Evolutionary conservation across 2,888 invertebrate genomes (phyloP), one percentile per base, ranked within the genome.

Genomic region (Rhabditoides inermis): DNA sequence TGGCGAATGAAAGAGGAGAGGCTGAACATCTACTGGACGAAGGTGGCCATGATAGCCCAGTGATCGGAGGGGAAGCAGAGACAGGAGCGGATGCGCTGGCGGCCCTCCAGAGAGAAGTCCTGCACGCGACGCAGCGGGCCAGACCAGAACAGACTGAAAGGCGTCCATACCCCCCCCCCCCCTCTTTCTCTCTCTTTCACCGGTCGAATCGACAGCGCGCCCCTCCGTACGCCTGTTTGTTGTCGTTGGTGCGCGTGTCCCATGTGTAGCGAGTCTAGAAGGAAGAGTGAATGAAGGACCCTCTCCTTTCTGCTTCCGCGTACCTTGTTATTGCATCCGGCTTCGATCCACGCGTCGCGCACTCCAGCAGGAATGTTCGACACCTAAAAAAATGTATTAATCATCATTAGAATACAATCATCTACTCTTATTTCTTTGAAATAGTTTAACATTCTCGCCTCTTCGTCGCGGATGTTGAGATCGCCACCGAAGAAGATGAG

Each of bases 401-500:
- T 5, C 5, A 27, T 23, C 6, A 23, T 25, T 15, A 44, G 15
- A 35, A n/a, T 26, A 37, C 6, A 46, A 25, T n/a, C 25, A n/a
- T n/a, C n/a, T n/a, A n/a, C n/a, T n/a, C n/a, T n/a, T n/a, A n/a
- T n/a, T n/a, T n/a, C n/a, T n/a, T n/a, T n/a, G n/a, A n/a, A n/a
- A n/a, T n/a, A n/a, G n/a, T n/a, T 37, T 37, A 15, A n/a, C n/a
- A 32, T 2, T 2, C 50, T 20, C 15, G 82, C 82, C 77, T 84
- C 84, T 59, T 78, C 78, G 65, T 84, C 83, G 37, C 83, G 72
- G 1, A 83, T 66, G 70, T 84, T 84, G 28, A 84, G 70, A 72
- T 84, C 84, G 1, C 84, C 84, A 27, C 80, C 84, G 73, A 83
- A 82, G 41, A 84, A 76, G 0, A 81, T 79, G 37, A 69, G 50